Percentiles rank a stretch among this genome's conserved stretches.
These are phyloP conservation scores for Micropterix aruncella DNA, from an alignment of 2,888 invertebrate genomes.

Conservation along the genomic window DNA sequence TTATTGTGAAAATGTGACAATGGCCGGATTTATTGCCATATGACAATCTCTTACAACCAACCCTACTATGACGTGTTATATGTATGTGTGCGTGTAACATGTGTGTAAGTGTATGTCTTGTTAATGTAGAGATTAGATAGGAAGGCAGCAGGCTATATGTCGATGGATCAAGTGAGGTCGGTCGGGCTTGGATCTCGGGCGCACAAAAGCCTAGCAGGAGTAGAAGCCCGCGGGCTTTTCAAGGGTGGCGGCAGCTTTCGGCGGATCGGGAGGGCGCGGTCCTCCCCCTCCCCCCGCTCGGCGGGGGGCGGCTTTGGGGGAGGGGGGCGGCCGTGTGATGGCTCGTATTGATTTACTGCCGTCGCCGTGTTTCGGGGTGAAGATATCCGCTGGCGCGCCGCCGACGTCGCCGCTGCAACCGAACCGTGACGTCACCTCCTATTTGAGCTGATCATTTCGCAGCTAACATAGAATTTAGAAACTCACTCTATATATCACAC, in stretches of 20 bases:
- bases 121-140: too few species aligned
- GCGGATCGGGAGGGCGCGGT: constrained; percentile 18
- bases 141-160: too few species aligned
- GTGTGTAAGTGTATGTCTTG: too few species aligned
- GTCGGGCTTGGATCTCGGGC: too few species aligned
- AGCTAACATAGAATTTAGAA: background rate
- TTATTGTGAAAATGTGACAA: too few species aligned
- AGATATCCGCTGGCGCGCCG: background rate
- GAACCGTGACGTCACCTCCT: background rate
- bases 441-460: background rate
- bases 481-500: too few species aligned
- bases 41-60: too few species aligned
- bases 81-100: too few species aligned
- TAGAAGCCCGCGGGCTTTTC: constrained; percentile 42
- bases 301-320: constrained; percentile 16
- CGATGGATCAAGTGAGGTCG: too few species aligned
- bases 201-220: constrained; percentile 42
- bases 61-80: too few species aligned
- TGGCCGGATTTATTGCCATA: too few species aligned
- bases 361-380: constrained; percentile 23
- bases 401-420: background rate
- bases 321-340: constrained; percentile 29
- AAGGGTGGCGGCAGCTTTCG: constrained; percentile 41
- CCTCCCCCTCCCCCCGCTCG: constrained; percentile 18
- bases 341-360: constrained; percentile 46